A percentile compares a stretch with the other conserved stretches of the same genome.
Conservation (phyloP, 1,140 invertebrate genomes). For the Diorhabda carinulata region DNA sequence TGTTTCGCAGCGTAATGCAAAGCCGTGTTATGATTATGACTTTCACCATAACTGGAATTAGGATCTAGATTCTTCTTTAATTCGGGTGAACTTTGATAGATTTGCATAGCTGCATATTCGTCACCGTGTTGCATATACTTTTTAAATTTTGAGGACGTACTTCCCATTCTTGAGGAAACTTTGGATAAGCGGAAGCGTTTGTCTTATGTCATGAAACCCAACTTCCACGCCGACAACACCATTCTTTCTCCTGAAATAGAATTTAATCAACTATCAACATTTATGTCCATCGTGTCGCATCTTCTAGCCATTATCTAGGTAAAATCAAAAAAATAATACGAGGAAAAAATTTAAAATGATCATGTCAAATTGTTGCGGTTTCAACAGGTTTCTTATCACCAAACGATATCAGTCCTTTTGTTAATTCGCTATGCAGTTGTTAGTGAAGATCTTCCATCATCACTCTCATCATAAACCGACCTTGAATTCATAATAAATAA, state of each 20-base stretch:
- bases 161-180: constrained; percentile 55
- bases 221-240: constrained; percentile 25
- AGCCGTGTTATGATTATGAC: constrained; percentile 64
- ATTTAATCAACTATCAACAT: neutral
- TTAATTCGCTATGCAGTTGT: no score
- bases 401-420: no score
- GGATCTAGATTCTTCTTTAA: constrained; percentile 65
- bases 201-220: constrained; percentile 40
- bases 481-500: no score
- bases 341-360: no score
- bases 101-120: constrained; percentile 66
- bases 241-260: constrained; percentile 34
- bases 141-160: constrained; percentile 66
- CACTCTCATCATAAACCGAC: no score
- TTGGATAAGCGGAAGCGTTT: neutral
- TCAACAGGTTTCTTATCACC: no score
- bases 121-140: constrained; percentile 70
- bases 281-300: no score
- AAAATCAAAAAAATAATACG: no score
- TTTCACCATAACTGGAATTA: constrained; percentile 66
- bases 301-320: no score
- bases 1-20: constrained; percentile 65
- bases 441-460: no score
- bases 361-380: no score
- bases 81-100: constrained; percentile 58